A percentile compares a stretch with the other conserved stretches of the same genome.
These are phyloP conservation scores for Epistrophe eligans DNA, from an alignment of 2,888 invertebrate genomes.

Conservation along the genomic window DNA sequence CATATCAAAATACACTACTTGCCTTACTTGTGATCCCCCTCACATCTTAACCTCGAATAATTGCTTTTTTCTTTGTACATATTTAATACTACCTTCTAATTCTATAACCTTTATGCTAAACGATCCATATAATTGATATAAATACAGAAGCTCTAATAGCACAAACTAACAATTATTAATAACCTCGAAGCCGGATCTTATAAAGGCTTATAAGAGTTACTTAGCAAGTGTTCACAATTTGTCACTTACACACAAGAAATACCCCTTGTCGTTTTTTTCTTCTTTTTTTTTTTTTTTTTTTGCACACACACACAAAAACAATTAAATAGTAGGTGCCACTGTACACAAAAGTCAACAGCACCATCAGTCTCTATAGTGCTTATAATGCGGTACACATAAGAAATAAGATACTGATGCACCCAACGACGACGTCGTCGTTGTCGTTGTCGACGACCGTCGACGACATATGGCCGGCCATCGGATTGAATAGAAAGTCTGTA, in stretches of 20 bases:
- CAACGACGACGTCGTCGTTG: neutral
- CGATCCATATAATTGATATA: slow-evolving; percentile 22
- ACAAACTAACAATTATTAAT: slow-evolving; percentile 14
- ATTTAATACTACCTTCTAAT: neutral
- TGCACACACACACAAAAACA: slow-evolving; percentile 20
- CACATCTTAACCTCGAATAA: neutral
- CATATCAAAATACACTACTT: too few species aligned
- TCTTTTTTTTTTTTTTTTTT: neutral
- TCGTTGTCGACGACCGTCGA: neutral
- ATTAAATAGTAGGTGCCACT: slow-evolving; percentile 66
- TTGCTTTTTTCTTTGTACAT: neutral
- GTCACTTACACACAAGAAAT: slow-evolving; percentile 26
- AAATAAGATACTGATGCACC: slow-evolving; percentile 68
- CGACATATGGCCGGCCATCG: slow-evolving; percentile 42
- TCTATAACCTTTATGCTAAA: slow-evolving; percentile 25
- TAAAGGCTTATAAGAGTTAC: slow-evolving; percentile 34
- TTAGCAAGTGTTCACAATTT: slow-evolving; percentile 57
- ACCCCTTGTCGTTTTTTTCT: neutral
- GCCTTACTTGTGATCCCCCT: too few species aligned
- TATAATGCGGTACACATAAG: slow-evolving; percentile 10
- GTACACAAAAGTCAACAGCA: slow-evolving; percentile 66
- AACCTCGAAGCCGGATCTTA: slow-evolving; percentile 49
- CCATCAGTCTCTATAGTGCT: neutral
- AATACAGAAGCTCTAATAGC: slow-evolving; percentile 5
- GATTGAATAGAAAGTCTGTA: slow-evolving; percentile 75